Evolutionary conservation across 1,140 invertebrate species (phyloP), one percentile per base, ranked within the genome.

Genomic region (Drosophila nasuta): DNA sequence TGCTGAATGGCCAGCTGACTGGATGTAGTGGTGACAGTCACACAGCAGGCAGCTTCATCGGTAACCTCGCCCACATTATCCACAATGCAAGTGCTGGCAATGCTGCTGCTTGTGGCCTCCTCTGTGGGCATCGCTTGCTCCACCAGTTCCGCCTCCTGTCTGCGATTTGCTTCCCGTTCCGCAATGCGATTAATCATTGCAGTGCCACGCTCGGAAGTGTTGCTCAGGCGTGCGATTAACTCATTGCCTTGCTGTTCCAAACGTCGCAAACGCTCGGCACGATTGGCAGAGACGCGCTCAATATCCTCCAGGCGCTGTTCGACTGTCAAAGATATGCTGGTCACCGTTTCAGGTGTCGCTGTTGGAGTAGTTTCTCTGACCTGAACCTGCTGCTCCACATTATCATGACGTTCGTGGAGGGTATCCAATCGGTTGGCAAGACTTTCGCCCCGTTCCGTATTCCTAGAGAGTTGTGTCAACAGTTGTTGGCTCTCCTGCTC

Each of bases 211-310:
- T 93, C 92, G 0, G 93, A 91, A 0, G 91, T 91, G 17, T 78
- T 60, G 2, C 93, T 94, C 77, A 96, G 94, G 90, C 95, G 95
- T 20, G 94, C 93, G 73, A 96, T 94, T 2, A 97, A 81, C 81
- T 95, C 93, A 60, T 94, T 93, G 46, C 95, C 95, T 80, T 97
- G 95, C 56, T 95, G 95, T 89, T 97, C 96, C 30, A 97, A 88
- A 2, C 95, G 92, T 79, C 94, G 94, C 10, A 97, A 90, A 41
- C 96, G 93, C 52, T 94, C 94, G 20, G 95, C 94, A 35, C 95
- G 93, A 41, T 93, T 93, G 2, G 94, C 90, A 6, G 94, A 93
- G 43, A 95, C 93, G 72, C 95, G 93, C n/a, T 93, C 91, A 85
- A 88, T 90, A 52, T 73, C 75, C 73, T 90, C 86, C 30, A 92